Evolutionary conservation across 2,113 vertebrate species (phyloP).

Genomic region (Oryzias woworae): DNA sequence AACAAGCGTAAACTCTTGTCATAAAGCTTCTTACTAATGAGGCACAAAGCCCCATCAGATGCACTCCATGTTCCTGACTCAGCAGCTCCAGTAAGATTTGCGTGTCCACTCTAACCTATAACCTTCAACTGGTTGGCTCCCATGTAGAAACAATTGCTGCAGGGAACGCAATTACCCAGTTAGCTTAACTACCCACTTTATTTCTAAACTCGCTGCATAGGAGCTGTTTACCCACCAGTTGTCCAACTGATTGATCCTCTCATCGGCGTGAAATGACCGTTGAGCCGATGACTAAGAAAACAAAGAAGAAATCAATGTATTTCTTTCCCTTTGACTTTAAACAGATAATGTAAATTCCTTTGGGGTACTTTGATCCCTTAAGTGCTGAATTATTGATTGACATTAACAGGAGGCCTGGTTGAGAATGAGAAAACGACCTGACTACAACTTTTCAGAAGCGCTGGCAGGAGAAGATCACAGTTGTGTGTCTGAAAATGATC

Average conservation of each 20-base stretch:
- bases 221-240: slow-evolving; percentile 41
- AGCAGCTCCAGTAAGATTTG: slow-evolving; percentile 4
- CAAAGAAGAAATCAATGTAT: slow-evolving; percentile 46
- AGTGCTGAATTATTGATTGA: slow-evolving; percentile 75
- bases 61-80: not conserved
- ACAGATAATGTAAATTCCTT: slow-evolving; percentile 62
- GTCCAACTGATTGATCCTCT: slow-evolving; percentile 44
- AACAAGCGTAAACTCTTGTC: not conserved
- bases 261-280: slow-evolving; percentile 44
- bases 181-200: slow-evolving; percentile 45
- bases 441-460: slow-evolving; percentile 11
- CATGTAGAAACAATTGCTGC: not conserved
- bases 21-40: not conserved
- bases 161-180: slow-evolving; percentile 29
- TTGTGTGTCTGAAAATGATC: slow-evolving; percentile 20
- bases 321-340: slow-evolving; percentile 51
- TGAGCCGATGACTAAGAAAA: slow-evolving; percentile 47
- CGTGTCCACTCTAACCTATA: slow-evolving; percentile 1
- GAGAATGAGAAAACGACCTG: slow-evolving; percentile 62
- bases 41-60: not conserved
- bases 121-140: slow-evolving; percentile 12
- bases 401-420: slow-evolving; percentile 65
- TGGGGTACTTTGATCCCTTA: slow-evolving; percentile 69
- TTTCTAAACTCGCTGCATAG: slow-evolving; percentile 20
- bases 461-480: slow-evolving; percentile 28